phyloP scores from a whole-genome alignment of 2,113 vertebrate genomes.

The Ctenodactylus gundi region DNA sequence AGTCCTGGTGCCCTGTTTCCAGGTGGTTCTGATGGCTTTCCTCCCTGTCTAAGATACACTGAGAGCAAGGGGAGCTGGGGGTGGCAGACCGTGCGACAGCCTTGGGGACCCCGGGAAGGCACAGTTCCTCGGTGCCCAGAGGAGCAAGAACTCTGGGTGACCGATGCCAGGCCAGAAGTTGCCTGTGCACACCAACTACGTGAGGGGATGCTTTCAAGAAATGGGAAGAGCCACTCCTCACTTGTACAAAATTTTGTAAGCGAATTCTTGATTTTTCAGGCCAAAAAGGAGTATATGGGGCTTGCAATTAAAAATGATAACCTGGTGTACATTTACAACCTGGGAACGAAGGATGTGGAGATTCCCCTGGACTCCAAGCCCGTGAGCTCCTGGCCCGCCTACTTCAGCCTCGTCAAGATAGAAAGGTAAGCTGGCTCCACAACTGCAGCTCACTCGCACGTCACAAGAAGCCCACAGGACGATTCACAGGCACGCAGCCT shows the following conservation, averaged over 20 bases:
- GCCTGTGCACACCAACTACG: neutral
- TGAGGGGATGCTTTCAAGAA: neutral
- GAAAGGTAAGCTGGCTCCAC: slow-evolving; percentile 88
- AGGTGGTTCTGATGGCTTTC: neutral
- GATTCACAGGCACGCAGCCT: neutral
- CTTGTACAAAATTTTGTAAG: neutral
- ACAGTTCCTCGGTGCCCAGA: accelerated
- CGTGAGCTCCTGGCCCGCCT: slow-evolving; percentile 95
- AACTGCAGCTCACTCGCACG: no score
- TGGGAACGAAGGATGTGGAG: slow-evolving; percentile 93
- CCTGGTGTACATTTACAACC: slow-evolving; percentile 94
- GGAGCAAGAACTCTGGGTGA: neutral
- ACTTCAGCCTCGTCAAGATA: slow-evolving; percentile 96
- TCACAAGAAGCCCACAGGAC: neutral
- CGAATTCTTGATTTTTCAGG: slow-evolving; percentile 83
- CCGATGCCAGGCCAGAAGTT: neutral
- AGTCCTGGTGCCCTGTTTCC: neutral
- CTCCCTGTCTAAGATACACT: neutral
- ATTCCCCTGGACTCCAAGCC: slow-evolving; percentile 95
- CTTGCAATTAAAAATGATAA: slow-evolving; percentile 97
- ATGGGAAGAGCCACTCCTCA: neutral
- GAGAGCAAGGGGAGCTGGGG: neutral
- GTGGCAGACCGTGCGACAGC: no score
- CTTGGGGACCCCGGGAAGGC: neutral
- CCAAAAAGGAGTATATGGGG: slow-evolving; percentile 94